Conservation (phyloP, 2,797 vertebrate genomes). For the Myotis planiceps region DNA sequence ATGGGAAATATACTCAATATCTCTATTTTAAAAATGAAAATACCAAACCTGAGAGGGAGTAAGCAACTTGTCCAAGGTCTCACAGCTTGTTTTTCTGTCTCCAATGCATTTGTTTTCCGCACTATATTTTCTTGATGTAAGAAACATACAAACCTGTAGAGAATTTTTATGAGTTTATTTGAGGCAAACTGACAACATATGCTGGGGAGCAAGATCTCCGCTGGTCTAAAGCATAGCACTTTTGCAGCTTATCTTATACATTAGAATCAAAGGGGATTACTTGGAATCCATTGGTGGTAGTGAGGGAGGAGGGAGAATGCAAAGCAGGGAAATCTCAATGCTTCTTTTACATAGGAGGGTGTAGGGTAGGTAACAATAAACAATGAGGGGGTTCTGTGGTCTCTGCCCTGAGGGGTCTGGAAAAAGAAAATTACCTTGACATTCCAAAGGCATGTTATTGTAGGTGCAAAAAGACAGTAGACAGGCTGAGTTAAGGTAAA, state of each 20-base stretch:
- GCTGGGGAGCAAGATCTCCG: neutral
- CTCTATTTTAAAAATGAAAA: conserved; percentile 17
- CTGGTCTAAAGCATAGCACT: neutral
- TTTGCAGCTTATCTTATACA: neutral
- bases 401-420: neutral
- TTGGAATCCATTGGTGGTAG: neutral
- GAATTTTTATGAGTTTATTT: neutral
- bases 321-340: neutral
- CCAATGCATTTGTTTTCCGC: neutral
- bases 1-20: neutral
- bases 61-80: neutral
- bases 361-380: neutral
- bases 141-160: neutral
- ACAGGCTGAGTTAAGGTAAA: neutral
- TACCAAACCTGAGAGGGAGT: neutral
- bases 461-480: neutral
- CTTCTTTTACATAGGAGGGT: neutral
- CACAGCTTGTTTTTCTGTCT: neutral
- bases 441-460: neutral
- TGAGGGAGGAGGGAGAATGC: neutral
- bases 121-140: neutral
- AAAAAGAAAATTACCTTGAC: neutral
- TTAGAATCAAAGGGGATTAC: neutral
- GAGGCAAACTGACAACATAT: neutral
- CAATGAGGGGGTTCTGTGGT: neutral